A percentile compares a stretch with the other conserved stretches of the same genome.
Conservation (phyloP, 1,140 invertebrate genomes). For the Chymomyza costata region DNA sequence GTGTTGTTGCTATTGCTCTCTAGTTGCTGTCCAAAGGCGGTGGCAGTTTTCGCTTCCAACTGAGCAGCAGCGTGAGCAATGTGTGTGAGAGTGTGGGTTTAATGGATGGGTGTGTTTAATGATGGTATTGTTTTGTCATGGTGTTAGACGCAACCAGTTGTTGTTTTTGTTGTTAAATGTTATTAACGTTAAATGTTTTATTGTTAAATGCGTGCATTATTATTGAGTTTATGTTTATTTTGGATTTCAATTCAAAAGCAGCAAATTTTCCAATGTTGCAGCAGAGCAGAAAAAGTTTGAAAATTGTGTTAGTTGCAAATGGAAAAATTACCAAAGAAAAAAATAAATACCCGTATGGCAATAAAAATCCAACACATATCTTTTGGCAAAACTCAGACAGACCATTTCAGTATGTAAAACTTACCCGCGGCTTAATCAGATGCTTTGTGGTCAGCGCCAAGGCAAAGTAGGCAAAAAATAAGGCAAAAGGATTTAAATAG, state of each 20-base stretch:
- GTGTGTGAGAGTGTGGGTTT: conserved; percentile 27
- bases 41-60: conserved; percentile 60
- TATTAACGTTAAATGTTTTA: conserved; percentile 14
- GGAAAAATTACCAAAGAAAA: too few species aligned
- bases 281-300: conserved; percentile 37
- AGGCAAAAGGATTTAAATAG: conserved; percentile 84
- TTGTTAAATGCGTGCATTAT: conserved; percentile 21
- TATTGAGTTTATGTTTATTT: too few species aligned
- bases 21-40: conserved; percentile 64
- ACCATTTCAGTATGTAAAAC: conserved; percentile 28
- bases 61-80: conserved; percentile 32
- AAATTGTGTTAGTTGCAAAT: conserved; percentile 26
- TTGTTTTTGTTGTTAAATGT: neutral
- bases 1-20: conserved; percentile 63
- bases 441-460: conserved; percentile 83
- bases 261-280: conserved; percentile 33
- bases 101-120: neutral
- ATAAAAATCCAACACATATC: too few species aligned
- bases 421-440: conserved; percentile 83
- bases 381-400: too few species aligned
- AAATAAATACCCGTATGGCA: too few species aligned
- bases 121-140: too few species aligned
- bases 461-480: conserved; percentile 85
- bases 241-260: conserved; percentile 8
- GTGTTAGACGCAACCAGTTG: too few species aligned